Conservation (phyloP, 2,888 invertebrate genomes). For the Schrankia costaestrigalis region DNA sequence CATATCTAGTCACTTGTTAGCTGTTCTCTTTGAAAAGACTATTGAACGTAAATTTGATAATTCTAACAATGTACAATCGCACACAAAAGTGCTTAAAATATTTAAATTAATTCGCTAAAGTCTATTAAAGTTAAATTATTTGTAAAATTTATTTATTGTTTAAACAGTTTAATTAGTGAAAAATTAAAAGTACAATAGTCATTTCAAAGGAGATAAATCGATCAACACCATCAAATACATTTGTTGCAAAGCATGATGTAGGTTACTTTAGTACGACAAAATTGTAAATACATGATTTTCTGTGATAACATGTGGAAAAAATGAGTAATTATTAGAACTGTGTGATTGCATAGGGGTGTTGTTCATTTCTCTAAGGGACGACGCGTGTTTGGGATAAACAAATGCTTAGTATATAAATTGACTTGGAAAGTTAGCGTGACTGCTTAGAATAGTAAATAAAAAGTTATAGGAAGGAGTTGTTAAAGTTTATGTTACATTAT, state of each 20-base stretch:
- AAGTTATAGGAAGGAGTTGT: slow-evolving; percentile 6
- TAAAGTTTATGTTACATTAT: slow-evolving; percentile 15
- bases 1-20: slow-evolving; percentile 53
- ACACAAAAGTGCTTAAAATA: slow-evolving; percentile 4
- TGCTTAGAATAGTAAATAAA: slow-evolving; percentile 13
- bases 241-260: slow-evolving; percentile 70
- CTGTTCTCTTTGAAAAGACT: slow-evolving; percentile 39
- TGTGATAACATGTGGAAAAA: slow-evolving; percentile 79
- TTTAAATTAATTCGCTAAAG: no score
- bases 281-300: slow-evolving; percentile 82
- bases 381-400: slow-evolving; percentile 54
- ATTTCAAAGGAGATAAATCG: slow-evolving; percentile 44
- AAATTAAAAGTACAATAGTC: slow-evolving; percentile 39
- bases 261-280: slow-evolving; percentile 75
- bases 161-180: no score
- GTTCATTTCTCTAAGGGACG: slow-evolving; percentile 64
- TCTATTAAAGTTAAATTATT: no score
- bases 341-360: slow-evolving; percentile 76
- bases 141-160: no score
- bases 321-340: slow-evolving; percentile 75
- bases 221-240: slow-evolving; percentile 57
- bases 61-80: slow-evolving; percentile 7
- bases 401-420: slow-evolving; percentile 15
- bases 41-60: slow-evolving; percentile 26
- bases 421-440: slow-evolving; percentile 16